phyloP scores from a whole-genome alignment of 2,113 vertebrate genomes.

The Micronisus gabar region DNA sequence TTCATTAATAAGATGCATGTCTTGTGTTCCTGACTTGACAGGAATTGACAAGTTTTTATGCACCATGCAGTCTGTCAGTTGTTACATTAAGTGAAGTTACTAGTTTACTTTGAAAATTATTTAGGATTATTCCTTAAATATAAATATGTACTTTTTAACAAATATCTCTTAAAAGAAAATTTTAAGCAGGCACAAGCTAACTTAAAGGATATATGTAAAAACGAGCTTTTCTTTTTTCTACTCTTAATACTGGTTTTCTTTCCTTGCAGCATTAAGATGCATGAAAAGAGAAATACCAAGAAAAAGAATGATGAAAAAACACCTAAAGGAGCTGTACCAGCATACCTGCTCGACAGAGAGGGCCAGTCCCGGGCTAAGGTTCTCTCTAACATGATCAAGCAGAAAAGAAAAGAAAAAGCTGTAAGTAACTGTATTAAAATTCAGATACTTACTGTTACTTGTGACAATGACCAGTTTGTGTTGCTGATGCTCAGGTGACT shows the following conservation, averaged over 20 bases:
- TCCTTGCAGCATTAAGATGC: conserved; percentile 91
- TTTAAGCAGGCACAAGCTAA: background rate
- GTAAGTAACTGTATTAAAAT: conserved; percentile 76
- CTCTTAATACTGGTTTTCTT: background rate
- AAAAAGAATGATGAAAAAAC: conserved; percentile 94
- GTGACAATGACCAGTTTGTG: background rate
- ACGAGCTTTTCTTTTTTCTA: background rate
- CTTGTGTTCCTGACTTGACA: background rate
- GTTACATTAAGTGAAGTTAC: background rate
- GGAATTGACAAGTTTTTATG: background rate
- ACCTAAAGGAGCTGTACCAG: conserved; percentile 92
- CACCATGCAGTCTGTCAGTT: background rate
- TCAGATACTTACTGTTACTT: background rate
- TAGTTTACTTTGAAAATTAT: background rate
- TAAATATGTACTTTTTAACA: background rate
- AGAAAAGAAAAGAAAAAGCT: conserved; percentile 98
- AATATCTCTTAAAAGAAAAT: background rate
- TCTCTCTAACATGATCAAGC: conserved; percentile 99
- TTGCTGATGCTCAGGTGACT: background rate
- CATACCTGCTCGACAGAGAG: conserved; percentile 94
- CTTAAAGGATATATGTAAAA: background rate
- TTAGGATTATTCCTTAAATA: background rate
- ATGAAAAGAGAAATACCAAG: conserved; percentile 94
- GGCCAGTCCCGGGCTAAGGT: conserved; percentile 93
- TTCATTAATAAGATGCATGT: background rate